A percentile compares a stretch with the other conserved stretches of the same genome.
Conservation (phyloP, 2,797 vertebrate genomes). For the Otus scops region DNA sequence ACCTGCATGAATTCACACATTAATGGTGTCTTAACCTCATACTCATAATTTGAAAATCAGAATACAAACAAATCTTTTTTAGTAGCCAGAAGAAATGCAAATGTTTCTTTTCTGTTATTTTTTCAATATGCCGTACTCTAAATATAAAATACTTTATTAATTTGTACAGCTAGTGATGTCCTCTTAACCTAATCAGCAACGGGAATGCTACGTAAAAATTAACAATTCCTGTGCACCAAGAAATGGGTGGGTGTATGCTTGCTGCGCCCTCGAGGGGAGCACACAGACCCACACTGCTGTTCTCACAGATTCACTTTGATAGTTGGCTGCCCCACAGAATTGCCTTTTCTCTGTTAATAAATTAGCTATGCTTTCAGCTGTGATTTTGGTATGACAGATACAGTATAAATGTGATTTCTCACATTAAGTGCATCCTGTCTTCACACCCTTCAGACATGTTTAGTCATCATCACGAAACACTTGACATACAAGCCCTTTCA, state of each 20-base stretch:
- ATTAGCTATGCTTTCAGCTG: background rate
- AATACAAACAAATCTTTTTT: background rate
- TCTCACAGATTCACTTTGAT: background rate
- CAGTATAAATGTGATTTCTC: background rate
- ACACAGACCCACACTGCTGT: background rate
- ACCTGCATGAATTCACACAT: background rate
- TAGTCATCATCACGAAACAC: background rate
- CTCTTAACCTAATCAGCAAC: background rate
- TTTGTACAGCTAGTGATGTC: background rate
- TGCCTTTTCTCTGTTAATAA: conserved; percentile 17
- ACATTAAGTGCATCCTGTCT: background rate
- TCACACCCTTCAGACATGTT: background rate
- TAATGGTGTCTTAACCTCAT: background rate
- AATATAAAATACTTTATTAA: background rate
- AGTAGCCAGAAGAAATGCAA: background rate
- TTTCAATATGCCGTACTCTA: background rate
- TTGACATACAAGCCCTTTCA: background rate
- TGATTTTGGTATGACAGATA: background rate
- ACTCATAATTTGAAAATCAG: background rate
- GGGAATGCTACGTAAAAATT: background rate
- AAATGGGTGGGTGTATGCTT: background rate
- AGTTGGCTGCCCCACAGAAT: background rate
- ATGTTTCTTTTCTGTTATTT: background rate
- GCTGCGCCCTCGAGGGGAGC: background rate
- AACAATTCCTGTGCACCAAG: background rate